A percentile compares a stretch with the other conserved stretches of the same genome.
These are phyloP conservation scores for Heterodera filipjevi DNA, from an alignment of 2,888 invertebrate species.

Conservation along the genomic window DNA sequence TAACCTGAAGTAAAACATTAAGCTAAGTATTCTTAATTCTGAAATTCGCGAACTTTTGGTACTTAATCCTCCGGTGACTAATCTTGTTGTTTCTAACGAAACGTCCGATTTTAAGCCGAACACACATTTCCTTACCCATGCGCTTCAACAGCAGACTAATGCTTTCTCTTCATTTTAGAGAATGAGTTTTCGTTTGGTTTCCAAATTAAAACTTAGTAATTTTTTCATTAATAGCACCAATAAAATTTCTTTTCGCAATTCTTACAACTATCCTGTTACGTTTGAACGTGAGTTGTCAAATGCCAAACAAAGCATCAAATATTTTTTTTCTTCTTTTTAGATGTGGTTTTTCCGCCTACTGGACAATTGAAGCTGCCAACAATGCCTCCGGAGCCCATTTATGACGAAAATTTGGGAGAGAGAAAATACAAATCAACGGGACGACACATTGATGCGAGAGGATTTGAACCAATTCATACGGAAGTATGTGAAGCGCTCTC, in stretches of 20 bases:
- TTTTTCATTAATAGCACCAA: background rate
- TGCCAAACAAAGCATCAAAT: constrained; percentile 9
- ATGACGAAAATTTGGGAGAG: constrained; percentile 57
- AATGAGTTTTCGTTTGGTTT: background rate
- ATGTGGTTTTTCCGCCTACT: constrained; percentile 61
- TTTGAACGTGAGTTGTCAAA: constrained; percentile 54
- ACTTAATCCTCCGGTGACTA: no score
- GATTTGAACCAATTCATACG: constrained; percentile 74
- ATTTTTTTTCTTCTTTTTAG: constrained; percentile 41
- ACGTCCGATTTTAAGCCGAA: no score
- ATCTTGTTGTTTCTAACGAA: no score
- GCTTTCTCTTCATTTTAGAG: no score
- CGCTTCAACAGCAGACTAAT: no score
- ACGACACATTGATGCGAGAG: constrained; percentile 61
- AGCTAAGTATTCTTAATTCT: no score
- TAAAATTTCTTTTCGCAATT: background rate
- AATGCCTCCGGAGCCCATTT: constrained; percentile 61
- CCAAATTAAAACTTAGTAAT: background rate
- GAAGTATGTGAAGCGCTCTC: constrained; percentile 70
- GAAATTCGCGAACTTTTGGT: no score
- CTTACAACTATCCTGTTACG: constrained; percentile 41
- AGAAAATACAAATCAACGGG: constrained; percentile 58
- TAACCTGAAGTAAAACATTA: no score
- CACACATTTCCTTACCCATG: no score
- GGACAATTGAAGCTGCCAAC: constrained; percentile 56